Evolutionary conservation across 2,113 vertebrate genomes (phyloP), one percentile per base, ranked within the genome.

Genomic region (Thunnus maccoyii): DNA sequence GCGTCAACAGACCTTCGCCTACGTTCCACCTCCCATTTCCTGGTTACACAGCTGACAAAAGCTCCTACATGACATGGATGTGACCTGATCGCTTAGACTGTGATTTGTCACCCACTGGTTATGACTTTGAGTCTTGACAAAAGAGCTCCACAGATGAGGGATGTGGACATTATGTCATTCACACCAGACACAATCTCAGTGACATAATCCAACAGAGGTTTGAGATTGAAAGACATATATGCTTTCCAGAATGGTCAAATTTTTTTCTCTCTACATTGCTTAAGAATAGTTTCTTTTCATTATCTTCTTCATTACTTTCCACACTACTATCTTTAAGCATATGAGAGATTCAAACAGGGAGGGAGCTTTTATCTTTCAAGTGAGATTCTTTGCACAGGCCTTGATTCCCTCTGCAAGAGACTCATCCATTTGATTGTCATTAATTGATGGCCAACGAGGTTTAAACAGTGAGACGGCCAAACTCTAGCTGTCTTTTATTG

Each of bases 21-120:
- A 47, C 65, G 76, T 74, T 50, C 80, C 85, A 61, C 76, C 76
- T 81, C 82, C 81, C 54, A 15, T 86, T 93, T 93, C 93, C 91
- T 90, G 88, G 68, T 58, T 68, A 47, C 64, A 52, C 71, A 87
- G 81, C 83, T 84, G 84, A 84, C 67, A 69, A 69, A 80, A 72
- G 60, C 80, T 70, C 87, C 27, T 44, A 62, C 80, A 22, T 83
- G 75, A 80, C 87, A 78, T 57, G 78, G 77, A 79, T 77, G 78
- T 67, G 80, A 90, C 83, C 84, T 17, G 56, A 32, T 65, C 22
- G 15, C 57, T 82, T 48, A 20, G 50, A 78, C 57, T 30, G 66
- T 25, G 61, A 76, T 66, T 16, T 72, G 73, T 44, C 84, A 72
- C 36, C 79, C 72, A 20, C 55, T 44, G 11, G 72, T 77, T 46